Conservation (phyloP, 2,797 vertebrate genomes). For the Xiphorhynchus erythropygius region DNA sequence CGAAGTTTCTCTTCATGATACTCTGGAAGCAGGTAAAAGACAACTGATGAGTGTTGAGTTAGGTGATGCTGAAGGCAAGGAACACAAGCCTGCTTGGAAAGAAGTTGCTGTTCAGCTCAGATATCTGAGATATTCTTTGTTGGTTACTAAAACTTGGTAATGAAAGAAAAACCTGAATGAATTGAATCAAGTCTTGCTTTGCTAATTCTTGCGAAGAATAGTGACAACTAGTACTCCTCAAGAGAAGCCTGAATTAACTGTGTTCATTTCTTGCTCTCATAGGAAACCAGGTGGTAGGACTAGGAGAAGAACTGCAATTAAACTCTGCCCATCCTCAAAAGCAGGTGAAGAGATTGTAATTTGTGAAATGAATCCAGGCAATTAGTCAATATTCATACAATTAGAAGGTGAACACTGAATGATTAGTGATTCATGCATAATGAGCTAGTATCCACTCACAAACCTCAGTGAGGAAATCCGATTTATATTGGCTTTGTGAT, state of each 20-base stretch:
- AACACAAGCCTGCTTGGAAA: background rate
- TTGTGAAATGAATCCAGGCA: background rate
- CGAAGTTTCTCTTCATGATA: background rate
- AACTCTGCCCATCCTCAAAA: slow-evolving; percentile 16
- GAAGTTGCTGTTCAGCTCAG: background rate
- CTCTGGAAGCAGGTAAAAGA: background rate
- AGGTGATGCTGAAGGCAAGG: background rate
- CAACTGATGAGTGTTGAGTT: background rate
- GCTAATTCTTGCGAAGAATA: background rate
- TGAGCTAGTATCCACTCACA: background rate
- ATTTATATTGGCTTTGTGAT: background rate
- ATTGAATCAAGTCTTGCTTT: background rate
- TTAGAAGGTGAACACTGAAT: background rate
- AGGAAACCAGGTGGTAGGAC: background rate
- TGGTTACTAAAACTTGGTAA: background rate
- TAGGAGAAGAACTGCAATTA: slow-evolving; percentile 27
- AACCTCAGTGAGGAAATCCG: background rate
- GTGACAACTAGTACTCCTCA: background rate
- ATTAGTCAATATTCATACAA: background rate
- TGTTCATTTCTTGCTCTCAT: background rate
- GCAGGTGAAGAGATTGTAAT: background rate
- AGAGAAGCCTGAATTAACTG: background rate
- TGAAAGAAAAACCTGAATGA: background rate
- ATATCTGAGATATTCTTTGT: background rate
- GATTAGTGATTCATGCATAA: slow-evolving; percentile 9